Evolutionary conservation across 2,113 vertebrate species (phyloP), one percentile per base, ranked within the genome.

Genomic region (Scomber japonicus): DNA sequence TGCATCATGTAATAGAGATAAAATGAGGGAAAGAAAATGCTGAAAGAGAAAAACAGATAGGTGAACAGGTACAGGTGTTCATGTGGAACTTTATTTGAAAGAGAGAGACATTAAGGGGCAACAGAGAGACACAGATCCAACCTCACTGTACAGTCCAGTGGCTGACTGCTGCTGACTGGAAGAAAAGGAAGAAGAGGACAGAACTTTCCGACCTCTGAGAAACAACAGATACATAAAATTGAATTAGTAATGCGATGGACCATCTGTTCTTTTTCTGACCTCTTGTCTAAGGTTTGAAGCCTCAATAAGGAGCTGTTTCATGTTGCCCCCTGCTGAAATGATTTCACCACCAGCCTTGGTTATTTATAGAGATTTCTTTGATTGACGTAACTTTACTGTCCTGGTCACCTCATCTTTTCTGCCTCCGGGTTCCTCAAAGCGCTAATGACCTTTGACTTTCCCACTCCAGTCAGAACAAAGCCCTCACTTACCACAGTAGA

Each of bases 181-280:
- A 74, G 67, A 64, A 60, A 60, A 53, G 59, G 40, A 70, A 59
- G 67, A 21, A 40, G 70, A 59, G 30, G 78, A 86, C 77, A 73
- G 67, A 75, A 82, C 70, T 82, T 89, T 84, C 78, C 81, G 63
- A 81, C 80, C 68, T 40, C 67, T 79, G 84, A 82, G 65, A 77
- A 82, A 80, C 81, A 87, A 84, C 84, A 89, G 80, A 81, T 83
- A 75, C 76, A 83, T 68, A n/a, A 71, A 74, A 78, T 56, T 68
- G 75, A 77, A 80, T 74, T 69, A 88, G 78, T 82, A 82, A 80
- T 40, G 8, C 8, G 0, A 53, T 21, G 35, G 30, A 61, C 74
- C 78, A 72, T 79, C 75, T 81, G 84, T 13, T 82, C 67, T 24
- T 53, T 17, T n/a, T 53, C 62, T 74, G 81, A 81, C 87, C 77